These are phyloP conservation scores for Cryptophagus acutangulus DNA, from an alignment of 2,888 invertebrate genomes.

Conservation along the genomic window DNA sequence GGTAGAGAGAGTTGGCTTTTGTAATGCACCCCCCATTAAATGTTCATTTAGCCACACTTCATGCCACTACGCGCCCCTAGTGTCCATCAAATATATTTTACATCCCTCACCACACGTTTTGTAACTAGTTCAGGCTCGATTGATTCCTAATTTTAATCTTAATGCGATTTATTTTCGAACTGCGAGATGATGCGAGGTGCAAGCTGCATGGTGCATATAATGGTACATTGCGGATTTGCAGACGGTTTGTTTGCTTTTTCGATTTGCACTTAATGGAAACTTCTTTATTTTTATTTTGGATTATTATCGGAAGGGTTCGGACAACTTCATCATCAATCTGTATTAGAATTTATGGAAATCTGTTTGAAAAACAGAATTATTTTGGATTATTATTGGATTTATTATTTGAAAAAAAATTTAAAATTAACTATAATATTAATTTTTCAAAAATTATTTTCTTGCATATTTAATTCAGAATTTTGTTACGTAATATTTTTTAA, in stretches of 20 bases:
- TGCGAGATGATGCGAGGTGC: slow-evolving; percentile 16
- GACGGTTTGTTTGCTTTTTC: slow-evolving; percentile 13
- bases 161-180: slow-evolving; percentile 20
- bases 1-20: slow-evolving; percentile 31
- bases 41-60: slow-evolving; percentile 45
- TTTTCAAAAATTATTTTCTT: no score
- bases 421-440: no score
- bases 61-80: slow-evolving; percentile 17
- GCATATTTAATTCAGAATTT: no score
- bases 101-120: slow-evolving; percentile 5
- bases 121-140: slow-evolving; percentile 18
- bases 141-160: slow-evolving; percentile 21
- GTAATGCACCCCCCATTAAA: slow-evolving; percentile 43
- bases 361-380: no score
- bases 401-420: no score
- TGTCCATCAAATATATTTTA: slow-evolving; percentile 1
- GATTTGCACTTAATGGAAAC: slow-evolving; percentile 10
- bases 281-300: slow-evolving; percentile 18
- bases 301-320: slow-evolving; percentile 13
- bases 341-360: slow-evolving; percentile 12
- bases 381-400: neutral
- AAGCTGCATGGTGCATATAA: slow-evolving; percentile 14
- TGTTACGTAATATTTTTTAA: no score
- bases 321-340: slow-evolving; percentile 21
- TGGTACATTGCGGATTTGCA: neutral